These are phyloP conservation scores for Clarias platycephalus DNA, from an alignment of 2,797 vertebrate genomes.

Conservation along the genomic window DNA sequence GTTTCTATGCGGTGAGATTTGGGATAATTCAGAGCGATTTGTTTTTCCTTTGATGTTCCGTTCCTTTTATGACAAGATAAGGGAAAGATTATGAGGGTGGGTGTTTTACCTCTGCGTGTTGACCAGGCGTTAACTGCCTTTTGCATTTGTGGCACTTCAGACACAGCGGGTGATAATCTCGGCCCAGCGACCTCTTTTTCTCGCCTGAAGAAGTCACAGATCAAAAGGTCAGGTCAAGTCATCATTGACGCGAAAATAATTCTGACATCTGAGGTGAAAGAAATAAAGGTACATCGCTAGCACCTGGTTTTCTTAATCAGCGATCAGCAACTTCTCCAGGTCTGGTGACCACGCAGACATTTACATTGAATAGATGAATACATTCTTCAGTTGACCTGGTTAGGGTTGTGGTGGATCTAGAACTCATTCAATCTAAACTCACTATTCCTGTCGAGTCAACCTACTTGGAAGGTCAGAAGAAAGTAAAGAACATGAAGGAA, in stretches of 20 bases:
- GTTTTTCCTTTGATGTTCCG: neutral
- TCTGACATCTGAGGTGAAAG: neutral
- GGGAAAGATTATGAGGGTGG: neutral
- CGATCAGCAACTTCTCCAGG: neutral
- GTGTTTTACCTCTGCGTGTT: slow-evolving; percentile 74
- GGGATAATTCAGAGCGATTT: neutral
- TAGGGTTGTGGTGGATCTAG: neutral
- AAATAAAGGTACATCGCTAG: neutral
- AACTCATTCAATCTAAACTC: neutral
- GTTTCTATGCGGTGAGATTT: neutral
- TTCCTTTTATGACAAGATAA: neutral
- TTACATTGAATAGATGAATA: no score
- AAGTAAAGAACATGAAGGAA: neutral
- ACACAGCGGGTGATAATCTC: slow-evolving; percentile 83
- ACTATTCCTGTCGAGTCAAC: neutral
- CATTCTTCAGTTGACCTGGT: neutral
- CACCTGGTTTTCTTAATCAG: neutral
- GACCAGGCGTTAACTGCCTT: slow-evolving; percentile 77
- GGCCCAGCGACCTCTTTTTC: slow-evolving; percentile 78
- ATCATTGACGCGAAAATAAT: neutral
- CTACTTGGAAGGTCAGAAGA: neutral
- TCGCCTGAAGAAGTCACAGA: slow-evolving; percentile 69
- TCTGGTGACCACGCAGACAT: neutral
- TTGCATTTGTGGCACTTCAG: slow-evolving; percentile 81
- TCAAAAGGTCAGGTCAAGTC: slow-evolving; percentile 18